Conservation (phyloP, 2,888 invertebrate species). For the Leucophenga montana region DNA sequence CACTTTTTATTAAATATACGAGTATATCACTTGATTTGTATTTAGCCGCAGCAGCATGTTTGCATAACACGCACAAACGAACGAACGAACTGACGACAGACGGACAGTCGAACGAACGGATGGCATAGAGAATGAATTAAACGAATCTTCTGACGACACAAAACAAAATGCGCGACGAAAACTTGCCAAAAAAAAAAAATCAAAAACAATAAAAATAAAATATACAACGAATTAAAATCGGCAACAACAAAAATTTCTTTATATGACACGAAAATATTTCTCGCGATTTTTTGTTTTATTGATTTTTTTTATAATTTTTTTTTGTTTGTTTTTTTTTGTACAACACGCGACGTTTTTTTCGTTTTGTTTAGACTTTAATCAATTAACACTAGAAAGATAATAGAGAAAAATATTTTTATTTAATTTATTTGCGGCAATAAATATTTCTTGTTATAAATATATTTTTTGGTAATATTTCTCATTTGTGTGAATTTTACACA, state of each 20-base stretch:
- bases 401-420: background rate
- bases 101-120: background rate
- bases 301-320: conserved; percentile 4
- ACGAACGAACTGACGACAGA: conserved; percentile 22
- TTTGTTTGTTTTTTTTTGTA: conserved; percentile 1
- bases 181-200: conserved; percentile 11
- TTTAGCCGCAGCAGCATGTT: conserved; percentile 42
- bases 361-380: conserved; percentile 1
- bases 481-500: background rate
- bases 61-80: conserved; percentile 61
- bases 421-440: background rate
- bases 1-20: conserved; percentile 20
- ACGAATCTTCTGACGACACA: too few relatives aligned
- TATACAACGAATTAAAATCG: background rate
- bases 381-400: conserved; percentile 12
- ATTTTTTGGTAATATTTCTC: background rate
- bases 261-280: too few relatives aligned
- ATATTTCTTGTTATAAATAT: background rate
- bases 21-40: background rate
- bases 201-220: background rate
- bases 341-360: background rate
- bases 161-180: background rate
- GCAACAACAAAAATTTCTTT: too few relatives aligned
- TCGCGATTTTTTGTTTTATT: background rate
- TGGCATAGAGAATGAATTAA: background rate